Conservation (phyloP, 2,113 vertebrate species). For the Dendropsophus ebraccatus region DNA sequence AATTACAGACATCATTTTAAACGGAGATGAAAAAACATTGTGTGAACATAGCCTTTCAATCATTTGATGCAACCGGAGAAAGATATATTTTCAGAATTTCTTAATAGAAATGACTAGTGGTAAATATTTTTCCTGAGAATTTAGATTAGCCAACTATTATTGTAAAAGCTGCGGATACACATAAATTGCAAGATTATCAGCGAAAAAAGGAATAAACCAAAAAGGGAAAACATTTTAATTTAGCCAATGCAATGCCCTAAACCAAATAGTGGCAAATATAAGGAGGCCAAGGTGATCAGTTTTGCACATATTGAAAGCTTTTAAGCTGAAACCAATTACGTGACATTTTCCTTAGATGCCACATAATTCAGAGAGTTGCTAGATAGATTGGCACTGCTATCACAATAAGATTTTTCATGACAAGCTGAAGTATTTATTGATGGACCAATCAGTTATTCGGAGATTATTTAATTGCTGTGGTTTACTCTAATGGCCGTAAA, state of each 20-base stretch:
- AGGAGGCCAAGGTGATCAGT: not conserved
- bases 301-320: not conserved
- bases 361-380: constrained; percentile 3
- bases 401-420: not conserved
- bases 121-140: not conserved
- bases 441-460: not conserved
- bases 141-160: not conserved
- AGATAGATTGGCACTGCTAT: not conserved
- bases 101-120: not conserved
- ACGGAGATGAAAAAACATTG: too few species aligned
- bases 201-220: not conserved
- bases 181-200: not conserved
- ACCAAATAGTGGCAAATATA: too few species aligned
- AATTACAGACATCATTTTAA: too few species aligned
- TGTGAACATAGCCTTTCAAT: not conserved
- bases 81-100: not conserved
- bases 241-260: not conserved
- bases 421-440: not conserved
- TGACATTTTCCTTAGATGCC: not conserved
- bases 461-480: not conserved
- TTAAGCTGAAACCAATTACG: not conserved
- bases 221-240: not conserved
- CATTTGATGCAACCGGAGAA: not conserved
- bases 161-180: not conserved
- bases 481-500: not conserved